Conservation (phyloP, 1,140 invertebrate species). For the Apis laboriosa region DNA sequence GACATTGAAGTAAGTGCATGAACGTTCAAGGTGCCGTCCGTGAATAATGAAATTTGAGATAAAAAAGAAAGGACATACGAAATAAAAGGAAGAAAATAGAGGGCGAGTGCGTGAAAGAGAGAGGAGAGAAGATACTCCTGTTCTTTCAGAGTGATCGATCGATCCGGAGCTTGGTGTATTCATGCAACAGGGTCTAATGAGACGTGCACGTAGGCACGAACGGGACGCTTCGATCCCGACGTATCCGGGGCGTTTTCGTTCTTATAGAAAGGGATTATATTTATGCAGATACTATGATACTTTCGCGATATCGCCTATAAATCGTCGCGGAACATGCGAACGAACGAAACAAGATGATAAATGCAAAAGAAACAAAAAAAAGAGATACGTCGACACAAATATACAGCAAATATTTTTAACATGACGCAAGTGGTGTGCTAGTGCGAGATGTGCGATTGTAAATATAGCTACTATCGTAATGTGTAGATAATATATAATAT, state of each 20-base stretch:
- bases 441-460: conserved; percentile 67
- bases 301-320: conserved; percentile 18
- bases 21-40: conserved; percentile 65
- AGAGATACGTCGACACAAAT: conserved; percentile 54
- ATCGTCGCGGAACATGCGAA: conserved; percentile 11
- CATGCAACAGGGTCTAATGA: conserved; percentile 61
- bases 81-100: not conserved
- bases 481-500: conserved; percentile 58
- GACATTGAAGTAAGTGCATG: conserved; percentile 27
- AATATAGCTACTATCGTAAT: conserved; percentile 71
- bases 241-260: conserved; percentile 12
- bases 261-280: not conserved
- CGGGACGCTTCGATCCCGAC: conserved; percentile 15
- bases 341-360: not conserved
- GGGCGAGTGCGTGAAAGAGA: conserved; percentile 29
- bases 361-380: conserved; percentile 16
- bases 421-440: conserved; percentile 62
- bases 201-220: conserved; percentile 28
- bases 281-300: conserved; percentile 23
- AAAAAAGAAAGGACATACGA: not conserved
- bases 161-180: conserved; percentile 36
- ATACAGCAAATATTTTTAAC: conserved; percentile 78
- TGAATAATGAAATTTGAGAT: conserved; percentile 39
- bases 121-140: conserved; percentile 3
- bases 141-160: conserved; percentile 41